Evolutionary conservation across 35 echinoderm and acorn worm genomes (phyloP).

Genomic region (Nesometra sesokonis): DNA sequence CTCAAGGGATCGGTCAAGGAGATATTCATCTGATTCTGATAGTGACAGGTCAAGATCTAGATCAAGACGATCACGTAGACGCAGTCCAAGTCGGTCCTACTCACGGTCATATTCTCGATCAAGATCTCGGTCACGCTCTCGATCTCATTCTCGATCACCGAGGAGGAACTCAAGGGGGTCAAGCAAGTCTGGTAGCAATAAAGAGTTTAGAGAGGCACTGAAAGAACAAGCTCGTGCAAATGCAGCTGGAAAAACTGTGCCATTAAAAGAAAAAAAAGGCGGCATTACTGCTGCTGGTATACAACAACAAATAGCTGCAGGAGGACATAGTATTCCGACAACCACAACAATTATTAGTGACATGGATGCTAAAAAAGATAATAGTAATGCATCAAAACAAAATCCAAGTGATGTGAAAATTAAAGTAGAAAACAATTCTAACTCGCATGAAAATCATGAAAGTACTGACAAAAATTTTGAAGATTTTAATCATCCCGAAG

Average conservation of each 20-base stretch:
- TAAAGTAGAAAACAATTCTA: not conserved
- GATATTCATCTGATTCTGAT: not conserved
- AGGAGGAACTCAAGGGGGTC: not conserved
- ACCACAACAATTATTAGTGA: not conserved
- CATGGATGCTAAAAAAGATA: not conserved
- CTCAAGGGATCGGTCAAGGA: not conserved
- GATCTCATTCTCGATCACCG: not conserved
- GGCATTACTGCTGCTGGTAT: not conserved
- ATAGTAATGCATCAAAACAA: not conserved
- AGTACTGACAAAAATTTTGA: not conserved
- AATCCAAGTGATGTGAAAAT: not conserved
- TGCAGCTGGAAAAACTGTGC: not conserved
- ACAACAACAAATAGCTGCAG: not conserved
- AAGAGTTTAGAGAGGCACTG: not conserved
- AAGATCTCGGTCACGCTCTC: not conserved
- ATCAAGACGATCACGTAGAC: not conserved
- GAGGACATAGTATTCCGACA: not conserved
- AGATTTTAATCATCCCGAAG: not conserved
- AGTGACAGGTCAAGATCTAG: not conserved
- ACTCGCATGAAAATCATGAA: not conserved
- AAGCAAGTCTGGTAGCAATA: not conserved
- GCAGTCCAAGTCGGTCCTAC: not conserved
- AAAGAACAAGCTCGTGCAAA: not conserved
- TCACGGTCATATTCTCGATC: not conserved
- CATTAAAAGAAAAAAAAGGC: not conserved